Base-by-base conservation (phyloP, 35 echinoderm and acorn worm genomes). In the Hemicentrotus pulcherrimus region DNA sequence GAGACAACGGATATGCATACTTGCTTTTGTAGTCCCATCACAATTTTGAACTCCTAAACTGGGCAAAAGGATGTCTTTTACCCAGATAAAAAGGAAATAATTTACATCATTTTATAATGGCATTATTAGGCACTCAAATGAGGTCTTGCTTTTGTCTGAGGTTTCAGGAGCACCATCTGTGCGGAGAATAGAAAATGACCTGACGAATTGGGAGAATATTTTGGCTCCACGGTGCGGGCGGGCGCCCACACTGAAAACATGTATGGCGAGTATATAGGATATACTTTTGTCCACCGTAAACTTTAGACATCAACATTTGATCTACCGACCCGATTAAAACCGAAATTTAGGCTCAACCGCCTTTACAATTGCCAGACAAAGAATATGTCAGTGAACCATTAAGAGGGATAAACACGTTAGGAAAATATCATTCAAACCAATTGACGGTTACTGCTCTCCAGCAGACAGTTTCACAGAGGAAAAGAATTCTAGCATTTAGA, bases 361-460 rank as follows among this genome's bases (percentile, higher is more conserved):
- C 88, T 90, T 90, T 90, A 90, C 88, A 90, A 90, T 90, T 47
- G 88, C 46, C 88, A 45, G 32, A 90, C 88, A 90, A 90, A 90
- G 88, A 15, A 90, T 90, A 47, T 47, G 12, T 33, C 88, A 45
- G 19, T 18, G 46, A 90, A 90, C 88, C 88, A 90, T 90, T 47
- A 90, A 90, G 32, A 90, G 46, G 88, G 88, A 33, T 90, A 90
- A 90, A 90, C 88, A 90, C 88, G 32, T 47, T 90, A 90, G 46
- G 46, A 33, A 90, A 45, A 47, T 30, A 90, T 47, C 88, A 90
- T 90, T 90, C 46, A 47, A 24, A 90, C 22, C 18, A 78, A 22
- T n/a, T 78, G 65, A 78, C 65, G 65, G 65, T 78, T 78, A 78
- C 65, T 22, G 28, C 65, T 78, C 65, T 78, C 19, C 19, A 28